phyloP scores from a whole-genome alignment of 2,888 invertebrate species.

The Hololepta plana region DNA sequence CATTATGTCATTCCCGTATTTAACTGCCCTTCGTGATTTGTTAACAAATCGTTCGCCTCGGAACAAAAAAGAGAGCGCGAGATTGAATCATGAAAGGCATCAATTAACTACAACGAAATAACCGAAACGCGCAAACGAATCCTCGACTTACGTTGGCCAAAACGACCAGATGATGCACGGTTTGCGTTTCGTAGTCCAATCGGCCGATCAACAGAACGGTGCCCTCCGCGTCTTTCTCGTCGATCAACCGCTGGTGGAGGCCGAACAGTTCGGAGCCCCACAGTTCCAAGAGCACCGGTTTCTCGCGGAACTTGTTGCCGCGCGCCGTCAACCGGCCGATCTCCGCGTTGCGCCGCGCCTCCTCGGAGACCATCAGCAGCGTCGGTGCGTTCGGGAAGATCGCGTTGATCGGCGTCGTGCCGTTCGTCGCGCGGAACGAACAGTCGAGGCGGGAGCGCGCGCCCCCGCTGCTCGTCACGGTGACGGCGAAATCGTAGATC shows the following conservation, averaged over 20 bases:
- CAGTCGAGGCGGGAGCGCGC: slow-evolving; percentile 34
- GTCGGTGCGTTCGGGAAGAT: slow-evolving; percentile 41
- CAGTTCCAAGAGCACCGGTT: slow-evolving; percentile 65
- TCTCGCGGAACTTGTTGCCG: slow-evolving; percentile 59
- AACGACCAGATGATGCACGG: slow-evolving; percentile 74
- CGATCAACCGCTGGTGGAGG: slow-evolving; percentile 56
- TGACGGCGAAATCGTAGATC: slow-evolving; percentile 61
- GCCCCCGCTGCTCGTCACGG: slow-evolving; percentile 51
- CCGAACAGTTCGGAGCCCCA: slow-evolving; percentile 67
- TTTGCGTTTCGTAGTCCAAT: slow-evolving; percentile 76
- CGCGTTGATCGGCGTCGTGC: slow-evolving; percentile 63
- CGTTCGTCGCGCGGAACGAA: slow-evolving; percentile 60
- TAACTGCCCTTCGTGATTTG: too few relatives aligned
- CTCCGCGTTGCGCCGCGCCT: slow-evolving; percentile 46
- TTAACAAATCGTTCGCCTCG: too few relatives aligned
- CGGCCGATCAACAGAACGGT: slow-evolving; percentile 58
- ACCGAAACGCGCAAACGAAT: too few relatives aligned
- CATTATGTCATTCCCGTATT: too few relatives aligned
- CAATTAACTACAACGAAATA: too few relatives aligned
- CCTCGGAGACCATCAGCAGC: slow-evolving; percentile 23
- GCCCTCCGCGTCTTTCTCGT: slow-evolving; percentile 61
- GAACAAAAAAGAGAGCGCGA: too few relatives aligned
- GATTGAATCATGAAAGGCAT: too few relatives aligned
- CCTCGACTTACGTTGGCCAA: slow-evolving; percentile 60
- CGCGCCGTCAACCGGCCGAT: slow-evolving; percentile 65